Base-by-base conservation (phyloP, 1,140 invertebrate genomes). In the Papilio machaon region DNA sequence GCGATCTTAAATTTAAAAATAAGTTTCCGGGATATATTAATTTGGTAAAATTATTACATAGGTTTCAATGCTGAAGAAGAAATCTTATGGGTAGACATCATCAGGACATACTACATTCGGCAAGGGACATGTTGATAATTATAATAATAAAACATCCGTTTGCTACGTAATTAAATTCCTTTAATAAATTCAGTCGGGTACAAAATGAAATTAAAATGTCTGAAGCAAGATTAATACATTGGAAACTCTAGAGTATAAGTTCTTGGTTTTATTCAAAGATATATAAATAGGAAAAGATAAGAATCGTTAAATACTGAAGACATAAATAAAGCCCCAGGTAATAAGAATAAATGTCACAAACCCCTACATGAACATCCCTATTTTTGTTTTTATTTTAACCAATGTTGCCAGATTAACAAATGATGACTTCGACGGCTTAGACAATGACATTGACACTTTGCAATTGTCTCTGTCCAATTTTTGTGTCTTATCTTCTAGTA, bases 1-100 rank as follows among this genome's bases (percentile, higher is more conserved):
- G n/a, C 30, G 10, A 67, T 10, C 77, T 79, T 64, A 15, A 38
- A 60, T 15, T 80, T 75, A 81, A 58, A 81, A 83, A 81, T 83
- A 78, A 54, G 15, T 38, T 15, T 60, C 13, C 35, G 19, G 13
- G 15, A 19, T 78, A 30, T 60, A 19, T 60, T 19, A 58, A 38
- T 60, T 60, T 35, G 76, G 38, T 38, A 43, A 15, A 70, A 70
- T 38, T 7, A 11, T 70, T 35, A 15, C 64, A 15, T 70, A 4
- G 60, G 30, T 64, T 11, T 23, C 11, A 64, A 15, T 17, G 10
- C 38, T 9, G 30, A 23, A 11, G 23, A 13, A 30, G 10, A 64
- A 30, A 64, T 23, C 19, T 64, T 52, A 52, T 52, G 15, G 10
- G 23, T 64, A 30, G 23, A 10, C n/a, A 5, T 19, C 6, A 58